Conservation (phyloP, 2,113 vertebrate species). For the Cnemophilus loriae region DNA sequence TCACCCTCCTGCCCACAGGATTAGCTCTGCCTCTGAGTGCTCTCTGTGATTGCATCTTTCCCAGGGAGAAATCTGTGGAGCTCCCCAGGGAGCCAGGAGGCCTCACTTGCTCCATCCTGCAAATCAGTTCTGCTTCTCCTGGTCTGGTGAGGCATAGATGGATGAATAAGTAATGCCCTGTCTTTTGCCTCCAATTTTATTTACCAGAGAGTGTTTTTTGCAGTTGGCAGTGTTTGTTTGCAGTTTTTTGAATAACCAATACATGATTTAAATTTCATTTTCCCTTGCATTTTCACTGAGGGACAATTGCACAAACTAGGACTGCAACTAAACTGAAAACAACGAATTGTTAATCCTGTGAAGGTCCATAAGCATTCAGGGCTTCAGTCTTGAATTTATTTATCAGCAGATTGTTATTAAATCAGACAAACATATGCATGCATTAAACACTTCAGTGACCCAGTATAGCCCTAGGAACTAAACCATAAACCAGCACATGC, state of each 20-base stretch:
- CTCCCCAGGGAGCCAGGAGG: neutral
- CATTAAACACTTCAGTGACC: neutral
- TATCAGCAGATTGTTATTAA: slow-evolving; percentile 23
- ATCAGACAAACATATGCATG: neutral
- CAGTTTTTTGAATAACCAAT: neutral
- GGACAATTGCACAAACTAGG: neutral
- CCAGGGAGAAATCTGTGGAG: neutral
- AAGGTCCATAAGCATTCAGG: neutral
- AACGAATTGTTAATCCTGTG: neutral
- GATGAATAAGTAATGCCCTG: neutral
- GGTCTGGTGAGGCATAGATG: neutral
- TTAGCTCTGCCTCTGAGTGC: neutral
- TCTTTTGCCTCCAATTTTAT: neutral
- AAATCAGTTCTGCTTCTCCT: neutral
- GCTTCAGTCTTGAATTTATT: neutral
- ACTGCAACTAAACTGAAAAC: neutral
- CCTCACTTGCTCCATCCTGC: neutral
- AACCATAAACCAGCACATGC: neutral
- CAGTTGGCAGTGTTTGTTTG: neutral
- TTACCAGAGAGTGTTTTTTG: neutral
- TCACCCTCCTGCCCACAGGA: neutral
- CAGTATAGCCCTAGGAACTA: neutral
- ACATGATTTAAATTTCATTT: neutral
- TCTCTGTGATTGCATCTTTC: neutral
- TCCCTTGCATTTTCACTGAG: neutral